Conservation (phyloP, 2,113 vertebrate genomes). For the Austrofundulus limnaeus region DNA sequence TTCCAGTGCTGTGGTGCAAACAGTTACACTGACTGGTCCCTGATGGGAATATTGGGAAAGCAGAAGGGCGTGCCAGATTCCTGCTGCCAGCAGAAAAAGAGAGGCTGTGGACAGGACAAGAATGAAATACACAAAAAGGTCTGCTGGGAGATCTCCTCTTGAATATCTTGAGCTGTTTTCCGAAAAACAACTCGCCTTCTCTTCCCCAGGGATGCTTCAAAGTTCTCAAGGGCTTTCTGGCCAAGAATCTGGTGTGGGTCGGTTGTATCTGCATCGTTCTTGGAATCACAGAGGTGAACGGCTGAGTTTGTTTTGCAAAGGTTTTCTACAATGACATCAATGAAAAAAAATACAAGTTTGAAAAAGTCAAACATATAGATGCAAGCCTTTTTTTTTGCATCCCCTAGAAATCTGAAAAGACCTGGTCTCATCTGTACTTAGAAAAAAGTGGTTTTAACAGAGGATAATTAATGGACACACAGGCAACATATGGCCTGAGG, state of each 20-base stretch:
- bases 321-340: background rate
- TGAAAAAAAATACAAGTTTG: background rate
- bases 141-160: conserved; percentile 9
- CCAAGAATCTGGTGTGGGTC: conserved; percentile 42
- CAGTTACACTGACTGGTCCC: conserved; percentile 32
- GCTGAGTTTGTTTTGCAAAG: background rate
- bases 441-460: too few relatives aligned
- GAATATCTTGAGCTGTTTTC: background rate
- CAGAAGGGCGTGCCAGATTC: conserved; percentile 37
- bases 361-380: too few relatives aligned
- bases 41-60: conserved; percentile 30
- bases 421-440: too few relatives aligned
- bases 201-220: conserved; percentile 27
- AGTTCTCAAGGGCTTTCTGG: conserved; percentile 13
- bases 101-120: conserved; percentile 36
- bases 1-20: conserved; percentile 52
- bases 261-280: conserved; percentile 42
- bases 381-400: too few relatives aligned
- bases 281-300: conserved; percentile 37
- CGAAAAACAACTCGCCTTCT: background rate
- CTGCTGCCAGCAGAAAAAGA: conserved; percentile 12
- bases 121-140: conserved; percentile 6
- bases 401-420: too few relatives aligned
- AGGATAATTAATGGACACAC: too few relatives aligned
- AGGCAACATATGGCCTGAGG: too few relatives aligned